Base-by-base conservation (phyloP, 1,140 invertebrate species). In the Drosophila kanapiae region DNA sequence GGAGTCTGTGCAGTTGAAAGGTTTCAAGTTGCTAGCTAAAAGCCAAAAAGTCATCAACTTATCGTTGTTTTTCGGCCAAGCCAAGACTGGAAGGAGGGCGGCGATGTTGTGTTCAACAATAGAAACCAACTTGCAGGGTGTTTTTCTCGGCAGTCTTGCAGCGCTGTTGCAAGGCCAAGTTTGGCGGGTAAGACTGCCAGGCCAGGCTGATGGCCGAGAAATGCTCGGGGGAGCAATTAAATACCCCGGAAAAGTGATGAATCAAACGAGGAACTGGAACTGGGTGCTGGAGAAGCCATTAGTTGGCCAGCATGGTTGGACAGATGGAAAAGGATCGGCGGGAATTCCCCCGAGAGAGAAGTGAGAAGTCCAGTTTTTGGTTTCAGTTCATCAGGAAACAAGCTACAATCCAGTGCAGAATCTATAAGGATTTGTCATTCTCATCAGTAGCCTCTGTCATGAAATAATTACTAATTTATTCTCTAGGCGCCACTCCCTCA, bases 31-130 rank as follows among this genome's bases (percentile, higher is more conserved):
- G 56, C 62, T 43, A 76, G 42, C 56, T 63, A 77, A 77, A 77
- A 68, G 75, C 75, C 63, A 77, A 77, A 67, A 75, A 76, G 51
- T 75, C 60, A 75, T 76, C 71, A 75, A 75, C 71, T 65, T 57
- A 65, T 76, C 47, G 74, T 65, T 76, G 60, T 65, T 76, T 59
- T 64, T 65, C 37, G 72, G 48, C 38, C 13, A 63, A 43, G 18
- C 18, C 11, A 31, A 45, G 23, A 37, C 40, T 10, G 29, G 18
- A n/a, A 13, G 29, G 31, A 18, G 3, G 8, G 14, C 23, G 23
- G 23, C 23, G 23, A 23, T 23, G 9, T 7, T 9, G 27, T 10
- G 8, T 38, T 42, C 48, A 18, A 45, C 63, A 71, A 56, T 38
- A 59, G 43, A 47, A 35, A 27, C 37, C 67, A 62, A 65, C 35